Evolutionary conservation across 1,140 invertebrate species (phyloP), one percentile per base, ranked within the genome.

Genomic region (Brachionus calyciflorus): DNA sequence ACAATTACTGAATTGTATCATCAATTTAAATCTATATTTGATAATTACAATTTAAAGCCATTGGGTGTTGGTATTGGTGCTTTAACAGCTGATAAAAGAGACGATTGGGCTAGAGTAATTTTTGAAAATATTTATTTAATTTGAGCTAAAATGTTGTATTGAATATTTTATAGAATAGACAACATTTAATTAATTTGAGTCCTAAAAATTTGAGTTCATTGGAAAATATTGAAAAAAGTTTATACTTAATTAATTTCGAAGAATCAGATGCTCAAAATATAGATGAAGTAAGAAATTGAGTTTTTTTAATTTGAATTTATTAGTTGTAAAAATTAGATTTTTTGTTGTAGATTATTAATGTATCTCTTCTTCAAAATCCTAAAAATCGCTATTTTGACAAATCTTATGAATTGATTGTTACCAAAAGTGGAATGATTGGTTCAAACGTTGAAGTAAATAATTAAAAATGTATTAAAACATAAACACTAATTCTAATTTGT

Each of bases 331-430:
- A n/a, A n/a, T n/a, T n/a, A n/a, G n/a, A n/a, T 77, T 49, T n/a
- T 77, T 49, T 10, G 78, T 79, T 49, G 30, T 55, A 83, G 81
- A 37, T 82, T 10, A 77, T 79, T 41, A 44, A 69, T 33, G 57
- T 80, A 63, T 78, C 77, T 14, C 46, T 84, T 14, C 77, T 81
- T 73, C 88, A 88, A 0, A 85, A 88, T 80, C 81, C 83, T 9
- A 82, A 80, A 10, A 87, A 88, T 76, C 83, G 87, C 14, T 89
- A 87, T 87, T 85, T 85, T 40, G 88, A 89, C 81, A 88, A 87
- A 79, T 85, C 85, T 46, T 79, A 85, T 21, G 81, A 80, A 19
- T 78, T 86, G 10, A 81, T 88, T 1, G 81, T 82, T 37, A 88
- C 84, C 77, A 84, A 84, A 48, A 89, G 88, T 82, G 88, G 88